Base-by-base conservation (phyloP, 1,140 invertebrate genomes). In the Lethocerus indicus region DNA sequence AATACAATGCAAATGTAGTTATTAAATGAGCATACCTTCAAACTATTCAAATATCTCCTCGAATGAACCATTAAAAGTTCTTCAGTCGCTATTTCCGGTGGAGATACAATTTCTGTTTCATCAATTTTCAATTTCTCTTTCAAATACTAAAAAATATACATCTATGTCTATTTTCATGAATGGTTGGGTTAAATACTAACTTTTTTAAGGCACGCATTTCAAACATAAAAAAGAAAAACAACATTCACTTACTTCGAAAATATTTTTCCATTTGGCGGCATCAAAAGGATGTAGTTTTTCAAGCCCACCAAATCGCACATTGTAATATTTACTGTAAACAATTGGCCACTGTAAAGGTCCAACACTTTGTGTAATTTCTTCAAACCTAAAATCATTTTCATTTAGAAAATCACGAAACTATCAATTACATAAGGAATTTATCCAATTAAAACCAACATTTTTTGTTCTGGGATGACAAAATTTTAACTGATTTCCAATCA, bases 231-330 rank as follows among this genome's bases (percentile, higher is more conserved):
- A 43, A 20, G 20, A 55, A 54, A 21, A 46, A 54, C 48, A 20
- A 48, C 47, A 36, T 49, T 32, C 51, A 39, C 27, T 20, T 14
- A 47, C 41, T 29, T 49, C 21, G 21, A 37, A 76, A 60, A 90
- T 76, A 61, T 79, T 76, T 45, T 75, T 75, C 80, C 87, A 90
- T 71, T 90, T 91, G 55, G 73, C 73, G 2, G 86, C 73, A 73
- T 91, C 87, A 66, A 91, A 90, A n/a, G 85, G 79, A 71, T 90
- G 87, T 16, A 87, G 67, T 60, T 79, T 85, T 65, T 90, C 83
- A 40, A 90, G 64, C 20, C 83, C 82, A 58, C 71, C 67, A 61
- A 88, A 83, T n/a, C 71, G 70, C 49, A 91, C 85, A 66, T 88
- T 83, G 63, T 91, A 91, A 47, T 80, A 72, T 25, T 73, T 62